A percentile compares a stretch with the other conserved stretches of the same genome.
Conservation (phyloP, 1,140 invertebrate species). For the Diorhabda elongata region DNA sequence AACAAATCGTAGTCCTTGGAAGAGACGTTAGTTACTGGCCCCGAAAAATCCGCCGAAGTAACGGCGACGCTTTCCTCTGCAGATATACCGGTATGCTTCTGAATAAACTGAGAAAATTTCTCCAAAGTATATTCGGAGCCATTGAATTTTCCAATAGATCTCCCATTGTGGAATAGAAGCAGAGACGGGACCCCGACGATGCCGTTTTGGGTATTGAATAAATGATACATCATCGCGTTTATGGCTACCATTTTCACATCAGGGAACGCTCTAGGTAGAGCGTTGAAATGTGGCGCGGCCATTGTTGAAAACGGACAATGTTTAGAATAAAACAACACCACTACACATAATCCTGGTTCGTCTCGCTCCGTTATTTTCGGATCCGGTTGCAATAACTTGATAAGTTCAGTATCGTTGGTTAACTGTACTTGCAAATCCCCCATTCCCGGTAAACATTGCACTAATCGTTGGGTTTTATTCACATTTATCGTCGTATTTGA, state of each 20-base stretch:
- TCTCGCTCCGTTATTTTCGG: conserved; percentile 50
- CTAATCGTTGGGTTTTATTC: conserved; percentile 34
- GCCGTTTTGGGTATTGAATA: conserved; percentile 88
- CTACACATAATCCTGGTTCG: conserved; percentile 64
- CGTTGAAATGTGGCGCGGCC: conserved; percentile 87
- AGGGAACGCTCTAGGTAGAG: conserved; percentile 78
- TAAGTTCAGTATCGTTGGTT: conserved; percentile 45
- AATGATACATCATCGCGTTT: conserved; percentile 80
- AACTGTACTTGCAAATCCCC: conserved; percentile 38
- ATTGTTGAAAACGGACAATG: conserved; percentile 86
- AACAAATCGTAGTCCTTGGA: conserved; percentile 76
- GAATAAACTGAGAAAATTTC: conserved; percentile 77
- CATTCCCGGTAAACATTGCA: conserved; percentile 34
- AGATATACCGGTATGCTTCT: conserved; percentile 69
- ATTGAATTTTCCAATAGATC: conserved; percentile 82
- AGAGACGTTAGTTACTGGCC: conserved; percentile 70
- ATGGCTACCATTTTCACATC: conserved; percentile 83
- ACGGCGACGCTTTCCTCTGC: conserved; percentile 63
- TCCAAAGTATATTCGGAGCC: conserved; percentile 75
- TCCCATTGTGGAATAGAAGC: conserved; percentile 89
- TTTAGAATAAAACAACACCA: conserved; percentile 85
- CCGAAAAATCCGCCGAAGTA: conserved; percentile 71
- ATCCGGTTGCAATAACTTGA: conserved; percentile 47
- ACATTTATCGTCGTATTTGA: neutral
- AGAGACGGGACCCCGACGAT: conserved; percentile 91